Evolutionary conservation across 2,888 invertebrate species (phyloP), one percentile per base, ranked within the genome.

Genomic region (Leptura quadrifasciata): DNA sequence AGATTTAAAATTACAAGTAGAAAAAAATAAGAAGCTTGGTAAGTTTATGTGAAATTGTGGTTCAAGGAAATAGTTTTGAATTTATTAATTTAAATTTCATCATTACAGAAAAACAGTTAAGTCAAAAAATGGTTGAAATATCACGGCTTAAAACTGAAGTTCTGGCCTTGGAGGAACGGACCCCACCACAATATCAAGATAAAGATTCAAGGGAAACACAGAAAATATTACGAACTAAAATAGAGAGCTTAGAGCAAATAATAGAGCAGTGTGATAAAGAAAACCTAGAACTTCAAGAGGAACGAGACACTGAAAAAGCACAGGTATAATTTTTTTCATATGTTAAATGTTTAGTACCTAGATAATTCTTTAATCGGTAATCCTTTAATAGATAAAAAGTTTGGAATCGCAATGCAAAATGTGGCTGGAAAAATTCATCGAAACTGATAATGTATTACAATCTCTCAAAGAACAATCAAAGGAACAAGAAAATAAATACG

Each of bases 11-110:
- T 88, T 90, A 61, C 91, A 91, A 52, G 90, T 91, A 73, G 88
- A 90, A 52, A 91, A 90, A 82, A 88, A 92, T 77, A 89, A 91
- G 73, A 91, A 91, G 82, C 85, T 94, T 52, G 89, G 93, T 90
- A 87, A 88, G 87, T 75, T 54, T 55, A 35, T 60, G 17, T 27
- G 47, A 15, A 20, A n/a, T 21, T 71, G 20, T 64, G 24, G 57
- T 47, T 15, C 15, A n/a, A 15, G 8, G 47, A n/a, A 15, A 47
- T 10, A 47, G 12, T 47, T 47, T 47, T 12, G 15, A 47, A 15
- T n/a, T 47, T 47, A 47, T n/a, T 47, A n/a, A 47, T n/a, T n/a
- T 6, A 47, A 47, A 4, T 15, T n/a, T 1, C 4, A n/a, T n/a
- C 52, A 72, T 78, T 83, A 47, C 70, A 87, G 88, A 84, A 72